Evolutionary conservation across 2,888 invertebrate species (phyloP).

Genomic region (Cordylochernes scorpioides): DNA sequence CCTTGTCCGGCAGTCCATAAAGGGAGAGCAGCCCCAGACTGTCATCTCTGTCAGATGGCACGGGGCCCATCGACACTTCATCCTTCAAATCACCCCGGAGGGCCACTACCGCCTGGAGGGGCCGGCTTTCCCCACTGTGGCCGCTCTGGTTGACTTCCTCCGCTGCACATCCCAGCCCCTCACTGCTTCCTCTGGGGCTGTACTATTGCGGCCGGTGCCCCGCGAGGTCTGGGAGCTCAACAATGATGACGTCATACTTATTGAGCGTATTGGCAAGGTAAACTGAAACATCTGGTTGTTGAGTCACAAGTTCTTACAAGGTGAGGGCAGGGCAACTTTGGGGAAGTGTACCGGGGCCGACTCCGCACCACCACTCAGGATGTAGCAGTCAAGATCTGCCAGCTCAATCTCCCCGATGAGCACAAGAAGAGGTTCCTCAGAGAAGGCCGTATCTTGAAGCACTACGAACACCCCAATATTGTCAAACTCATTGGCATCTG

Average conservation of each 20-base stretch:
- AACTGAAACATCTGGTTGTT: constrained; percentile 17
- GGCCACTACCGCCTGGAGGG: constrained; percentile 81
- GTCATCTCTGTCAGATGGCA: constrained; percentile 87
- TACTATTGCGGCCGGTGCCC: constrained; percentile 55
- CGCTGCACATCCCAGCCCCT: constrained; percentile 58
- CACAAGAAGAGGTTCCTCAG: constrained; percentile 73
- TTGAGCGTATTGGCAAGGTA: constrained; percentile 81
- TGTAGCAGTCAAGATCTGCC: constrained; percentile 85
- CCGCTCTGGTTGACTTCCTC: constrained; percentile 68
- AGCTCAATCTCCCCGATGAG: constrained; percentile 74
- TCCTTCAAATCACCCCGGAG: constrained; percentile 78
- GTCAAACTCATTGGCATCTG: constrained; percentile 88
- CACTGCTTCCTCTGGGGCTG: constrained; percentile 68
- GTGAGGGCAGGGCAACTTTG: constrained; percentile 59
- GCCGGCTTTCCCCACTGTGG: constrained; percentile 67
- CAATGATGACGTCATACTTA: constrained; percentile 68
- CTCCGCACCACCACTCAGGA: constrained; percentile 45
- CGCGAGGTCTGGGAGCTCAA: constrained; percentile 82
- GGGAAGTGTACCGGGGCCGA: constrained; percentile 78
- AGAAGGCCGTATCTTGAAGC: constrained; percentile 78
- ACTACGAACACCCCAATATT: constrained; percentile 87
- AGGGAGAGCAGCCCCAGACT: constrained; percentile 69
- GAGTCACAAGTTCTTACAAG: not conserved
- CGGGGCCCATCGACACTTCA: constrained; percentile 85
- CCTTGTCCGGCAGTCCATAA: constrained; percentile 66